A percentile compares a stretch with the other conserved stretches of the same genome.
phyloP scores from a whole-genome alignment of 1,140 invertebrate genomes.

The Stegodyphus dumicola region DNA sequence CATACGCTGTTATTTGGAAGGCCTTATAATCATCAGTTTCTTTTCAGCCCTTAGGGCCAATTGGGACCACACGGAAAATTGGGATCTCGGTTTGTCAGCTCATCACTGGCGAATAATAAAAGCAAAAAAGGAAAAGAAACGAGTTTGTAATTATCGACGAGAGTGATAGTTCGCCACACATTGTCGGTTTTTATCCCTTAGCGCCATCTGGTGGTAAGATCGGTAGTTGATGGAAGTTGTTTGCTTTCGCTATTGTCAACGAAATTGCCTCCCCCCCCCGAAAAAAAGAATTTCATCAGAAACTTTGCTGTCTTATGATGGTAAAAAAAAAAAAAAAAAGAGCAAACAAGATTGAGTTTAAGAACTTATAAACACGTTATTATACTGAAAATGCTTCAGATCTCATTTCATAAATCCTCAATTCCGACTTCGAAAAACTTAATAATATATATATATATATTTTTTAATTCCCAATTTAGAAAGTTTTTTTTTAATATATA shows the following conservation, averaged over 20 bases:
- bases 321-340: too few relatives aligned
- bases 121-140: conserved; percentile 6
- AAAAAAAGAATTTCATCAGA: too few relatives aligned
- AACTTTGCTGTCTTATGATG: too few relatives aligned
- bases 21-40: conserved; percentile 48
- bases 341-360: too few relatives aligned
- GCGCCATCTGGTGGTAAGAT: conserved; percentile 21
- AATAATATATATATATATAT: too few relatives aligned
- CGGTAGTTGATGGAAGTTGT: background rate
- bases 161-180: background rate
- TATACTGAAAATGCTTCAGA: too few relatives aligned
- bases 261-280: background rate
- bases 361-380: too few relatives aligned
- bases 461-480: too few relatives aligned
- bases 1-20: conserved; percentile 45
- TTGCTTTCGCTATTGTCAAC: background rate
- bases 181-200: background rate
- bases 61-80: conserved; percentile 56
- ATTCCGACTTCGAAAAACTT: too few relatives aligned
- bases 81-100: conserved; percentile 47
- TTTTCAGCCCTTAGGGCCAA: conserved; percentile 9
- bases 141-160: background rate
- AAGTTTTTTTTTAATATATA: too few relatives aligned
- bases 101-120: background rate
- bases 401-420: too few relatives aligned